Evolutionary conservation across 2,888 invertebrate species (phyloP), one percentile per base, ranked within the genome.

Genomic region (Brachynemurus nebulosus): DNA sequence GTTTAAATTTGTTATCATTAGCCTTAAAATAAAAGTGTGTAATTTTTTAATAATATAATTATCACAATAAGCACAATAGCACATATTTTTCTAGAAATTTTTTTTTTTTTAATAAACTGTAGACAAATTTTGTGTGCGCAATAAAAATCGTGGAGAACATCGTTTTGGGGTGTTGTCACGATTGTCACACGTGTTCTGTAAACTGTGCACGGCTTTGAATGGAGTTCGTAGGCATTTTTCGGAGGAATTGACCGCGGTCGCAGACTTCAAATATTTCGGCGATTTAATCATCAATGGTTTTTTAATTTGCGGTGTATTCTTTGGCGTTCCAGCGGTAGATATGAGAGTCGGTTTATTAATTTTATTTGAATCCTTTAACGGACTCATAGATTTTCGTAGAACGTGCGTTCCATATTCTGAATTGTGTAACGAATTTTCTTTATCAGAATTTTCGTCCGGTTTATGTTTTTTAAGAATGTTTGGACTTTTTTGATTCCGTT

Each of bases 141-240:
- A 34, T 11, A 33, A 16, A n/a, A 42, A 14, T 7, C 42, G 30
- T 7, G 44, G 44, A n/a, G 44, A 44, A 8, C 35, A 33, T 16
- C 44, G 23, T 27, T 20, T 44, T 20, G 42, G 35, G 6, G 25
- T 25, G 2, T 11, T 4, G 7, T 14, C 34, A 16, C 12, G 18
- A 17, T 18, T 12, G n/a, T 17, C 16, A 12, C 14, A 23, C 11
- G 12, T 17, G 4, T 18, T 12, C 7, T 33, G 25, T 7, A 44
- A 18, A 11, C 27, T 38, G 11, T 44, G 44, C 8, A 27, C 23
- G 25, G 44, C 70, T 53, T 66, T 70, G 54, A 80, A 57, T 1
- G 80, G 80, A 1, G 79, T 80, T 51, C 71, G 69, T 9, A 62
- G 60, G 54, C 68, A 70, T 48, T 70, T 71, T 7, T 61, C 52